These are phyloP conservation scores for Mesorhabditis belari DNA, from an alignment of 2,888 invertebrate genomes.

Conservation along the genomic window DNA sequence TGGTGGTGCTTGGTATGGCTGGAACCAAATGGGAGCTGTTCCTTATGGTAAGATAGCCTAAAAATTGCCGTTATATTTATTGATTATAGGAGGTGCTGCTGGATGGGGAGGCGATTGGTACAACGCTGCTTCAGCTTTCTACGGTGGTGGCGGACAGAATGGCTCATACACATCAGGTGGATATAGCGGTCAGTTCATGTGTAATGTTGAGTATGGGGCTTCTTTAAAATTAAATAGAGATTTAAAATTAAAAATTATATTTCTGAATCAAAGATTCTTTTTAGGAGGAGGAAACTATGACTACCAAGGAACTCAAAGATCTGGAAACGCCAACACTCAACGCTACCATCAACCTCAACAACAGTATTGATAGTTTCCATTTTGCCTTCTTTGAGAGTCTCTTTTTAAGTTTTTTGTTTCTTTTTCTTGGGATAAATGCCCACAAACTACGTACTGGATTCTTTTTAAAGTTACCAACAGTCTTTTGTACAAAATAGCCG, in stretches of 20 bases:
- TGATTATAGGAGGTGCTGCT: slow-evolving; percentile 15
- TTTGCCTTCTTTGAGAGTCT: background rate
- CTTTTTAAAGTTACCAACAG: background rate
- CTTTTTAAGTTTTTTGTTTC: background rate
- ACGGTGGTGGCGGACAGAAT: slow-evolving; percentile 10
- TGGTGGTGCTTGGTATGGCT: slow-evolving; percentile 26
- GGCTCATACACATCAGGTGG: background rate
- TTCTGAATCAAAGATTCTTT: no score
- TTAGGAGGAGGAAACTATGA: background rate
- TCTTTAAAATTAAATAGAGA: no score
- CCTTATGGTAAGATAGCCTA: no score
- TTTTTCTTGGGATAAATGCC: background rate
- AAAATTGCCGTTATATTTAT: no score
- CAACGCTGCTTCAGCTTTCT: slow-evolving; percentile 21
- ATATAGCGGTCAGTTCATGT: no score
- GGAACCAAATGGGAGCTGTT: slow-evolving; percentile 37
- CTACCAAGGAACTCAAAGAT: background rate
- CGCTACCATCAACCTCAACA: slow-evolving; percentile 25
- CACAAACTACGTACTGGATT: background rate
- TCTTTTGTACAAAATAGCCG: background rate
- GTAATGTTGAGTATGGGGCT: no score
- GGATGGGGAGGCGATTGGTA: slow-evolving; percentile 39
- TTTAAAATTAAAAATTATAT: no score
- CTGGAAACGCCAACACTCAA: slow-evolving; percentile 8
- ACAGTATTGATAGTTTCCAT: slow-evolving; percentile 23